phyloP scores from a whole-genome alignment of 1,140 invertebrate species.

The Drosophila melanica region DNA sequence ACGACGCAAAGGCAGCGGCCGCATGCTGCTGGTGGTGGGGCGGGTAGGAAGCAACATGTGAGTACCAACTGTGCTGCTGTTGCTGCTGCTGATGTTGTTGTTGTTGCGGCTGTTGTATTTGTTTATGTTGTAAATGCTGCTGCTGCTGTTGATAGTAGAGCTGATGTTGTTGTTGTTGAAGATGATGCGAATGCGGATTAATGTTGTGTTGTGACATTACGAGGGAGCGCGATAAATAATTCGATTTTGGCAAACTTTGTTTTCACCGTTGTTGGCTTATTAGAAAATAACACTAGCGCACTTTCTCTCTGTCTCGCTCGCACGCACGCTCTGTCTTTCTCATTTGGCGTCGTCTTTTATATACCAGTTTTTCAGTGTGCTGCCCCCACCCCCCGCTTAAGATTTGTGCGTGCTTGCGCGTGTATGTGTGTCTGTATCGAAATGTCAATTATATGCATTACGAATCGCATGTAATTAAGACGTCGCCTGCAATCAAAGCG shows the following conservation, averaged over 20 bases:
- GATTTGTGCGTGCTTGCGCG: slow-evolving; percentile 38
- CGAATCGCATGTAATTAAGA: slow-evolving; percentile 27
- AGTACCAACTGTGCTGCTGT: slow-evolving; percentile 68
- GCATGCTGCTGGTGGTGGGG: slow-evolving; percentile 46
- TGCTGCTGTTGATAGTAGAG: slow-evolving; percentile 54
- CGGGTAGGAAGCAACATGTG: slow-evolving; percentile 79
- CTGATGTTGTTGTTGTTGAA: slow-evolving; percentile 58
- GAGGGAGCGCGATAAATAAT: slow-evolving; percentile 43
- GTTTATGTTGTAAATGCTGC: slow-evolving; percentile 61
- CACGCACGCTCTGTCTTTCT: slow-evolving; percentile 63
- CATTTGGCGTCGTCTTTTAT: slow-evolving; percentile 78
- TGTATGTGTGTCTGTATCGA: slow-evolving; percentile 77
- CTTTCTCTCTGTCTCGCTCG: slow-evolving; percentile 41
- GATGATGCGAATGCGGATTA: slow-evolving; percentile 18
- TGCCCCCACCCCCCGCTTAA: slow-evolving; percentile 51
- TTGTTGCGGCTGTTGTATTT: slow-evolving; percentile 62
- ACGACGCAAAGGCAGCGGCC: slow-evolving; percentile 32
- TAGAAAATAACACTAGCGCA: slow-evolving; percentile 9
- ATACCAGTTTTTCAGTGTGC: slow-evolving; percentile 75
- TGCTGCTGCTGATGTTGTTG: slow-evolving; percentile 45
- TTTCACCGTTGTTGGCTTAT: slow-evolving; percentile 23
- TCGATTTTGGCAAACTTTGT: slow-evolving; percentile 43
- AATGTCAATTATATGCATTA: slow-evolving; percentile 67
- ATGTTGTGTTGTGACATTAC: slow-evolving; percentile 75
- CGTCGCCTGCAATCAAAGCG: slow-evolving; percentile 22